Conservation (phyloP, 2,888 invertebrate genomes). For the Schizaphis graminum region DNA sequence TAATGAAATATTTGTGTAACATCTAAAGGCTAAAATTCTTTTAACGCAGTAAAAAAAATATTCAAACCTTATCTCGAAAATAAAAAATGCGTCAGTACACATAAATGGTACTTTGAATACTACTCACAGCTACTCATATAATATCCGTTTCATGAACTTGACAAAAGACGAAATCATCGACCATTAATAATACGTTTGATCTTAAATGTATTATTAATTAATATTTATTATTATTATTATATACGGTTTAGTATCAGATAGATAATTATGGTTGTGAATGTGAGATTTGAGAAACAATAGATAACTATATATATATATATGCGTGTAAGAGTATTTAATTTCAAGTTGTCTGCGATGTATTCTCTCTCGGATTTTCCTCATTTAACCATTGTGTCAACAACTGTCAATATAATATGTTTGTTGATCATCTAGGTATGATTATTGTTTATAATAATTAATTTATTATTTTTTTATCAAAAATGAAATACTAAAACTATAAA, state of each 20-base stretch:
- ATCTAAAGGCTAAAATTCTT: no score
- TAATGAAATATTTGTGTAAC: not conserved
- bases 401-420: no score
- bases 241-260: not conserved
- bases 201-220: not conserved
- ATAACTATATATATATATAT: not conserved
- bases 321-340: not conserved
- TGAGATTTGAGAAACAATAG: not conserved
- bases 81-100: not conserved
- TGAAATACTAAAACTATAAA: no score
- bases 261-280: not conserved
- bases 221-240: not conserved
- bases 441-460: no score
- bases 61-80: not conserved
- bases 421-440: no score
- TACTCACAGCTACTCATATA: not conserved
- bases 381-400: no score
- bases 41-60: not conserved
- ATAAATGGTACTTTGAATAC: not conserved
- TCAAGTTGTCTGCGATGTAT: not conserved
- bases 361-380: not conserved
- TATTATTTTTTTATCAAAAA: no score
- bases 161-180: not conserved
- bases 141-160: not conserved
- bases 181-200: not conserved